Conservation (phyloP, 1,140 invertebrate species). For the Drosophila arawakana region DNA sequence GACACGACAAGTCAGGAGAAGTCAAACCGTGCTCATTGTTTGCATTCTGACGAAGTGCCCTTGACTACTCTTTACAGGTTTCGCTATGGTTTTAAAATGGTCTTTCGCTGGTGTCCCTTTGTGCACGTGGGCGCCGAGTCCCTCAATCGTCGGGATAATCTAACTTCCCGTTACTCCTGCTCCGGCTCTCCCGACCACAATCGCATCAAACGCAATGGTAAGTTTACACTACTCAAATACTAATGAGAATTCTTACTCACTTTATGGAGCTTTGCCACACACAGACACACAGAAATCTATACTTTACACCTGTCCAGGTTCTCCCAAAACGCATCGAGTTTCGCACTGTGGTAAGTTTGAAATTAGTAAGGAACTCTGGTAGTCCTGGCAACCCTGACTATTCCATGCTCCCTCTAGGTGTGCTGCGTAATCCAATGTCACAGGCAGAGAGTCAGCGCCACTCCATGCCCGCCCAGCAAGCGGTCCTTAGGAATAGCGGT, state of each 20-base stretch:
- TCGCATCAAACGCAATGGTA: constrained; percentile 90
- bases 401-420: constrained; percentile 29
- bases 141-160: constrained; percentile 87
- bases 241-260: constrained; percentile 12
- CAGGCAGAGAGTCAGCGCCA: constrained; percentile 29
- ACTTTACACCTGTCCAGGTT: constrained; percentile 80
- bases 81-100: constrained; percentile 93
- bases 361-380: constrained; percentile 16
- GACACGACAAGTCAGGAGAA: not conserved
- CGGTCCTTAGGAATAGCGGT: constrained; percentile 15
- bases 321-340: constrained; percentile 78
- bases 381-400: not conserved
- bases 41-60: not conserved
- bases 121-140: constrained; percentile 88
- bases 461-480: constrained; percentile 38
- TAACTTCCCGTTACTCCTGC: constrained; percentile 89
- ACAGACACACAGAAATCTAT: constrained; percentile 84
- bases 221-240: constrained; percentile 42
- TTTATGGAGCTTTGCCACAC: constrained; percentile 25
- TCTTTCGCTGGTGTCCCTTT: constrained; percentile 93
- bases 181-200: constrained; percentile 90
- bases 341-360: constrained; percentile 75
- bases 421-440: constrained; percentile 46
- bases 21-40: constrained; percentile 5
- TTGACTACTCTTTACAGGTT: constrained; percentile 87